Conservation (phyloP, 2,797 vertebrate species). For the Coendou prehensilis region DNA sequence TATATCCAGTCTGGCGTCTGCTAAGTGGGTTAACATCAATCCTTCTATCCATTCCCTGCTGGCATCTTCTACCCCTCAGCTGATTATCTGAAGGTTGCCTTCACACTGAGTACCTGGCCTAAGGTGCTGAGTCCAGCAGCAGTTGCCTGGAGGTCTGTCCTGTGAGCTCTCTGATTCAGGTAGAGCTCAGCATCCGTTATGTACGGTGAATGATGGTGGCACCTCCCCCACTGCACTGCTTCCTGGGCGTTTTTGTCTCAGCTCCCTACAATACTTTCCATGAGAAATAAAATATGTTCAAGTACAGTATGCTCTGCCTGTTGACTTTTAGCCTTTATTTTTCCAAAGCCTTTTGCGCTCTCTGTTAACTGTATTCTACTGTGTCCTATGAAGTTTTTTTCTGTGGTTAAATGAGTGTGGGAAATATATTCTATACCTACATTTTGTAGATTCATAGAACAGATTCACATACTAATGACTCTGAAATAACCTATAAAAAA, state of each 20-base stretch:
- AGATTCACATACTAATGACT: not conserved
- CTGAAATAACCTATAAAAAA: conserved; percentile 25
- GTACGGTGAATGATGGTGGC: not conserved
- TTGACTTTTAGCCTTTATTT: not conserved
- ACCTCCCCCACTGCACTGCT: not conserved
- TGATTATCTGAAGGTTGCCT: not conserved
- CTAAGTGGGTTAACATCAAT: not conserved
- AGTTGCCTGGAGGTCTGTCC: not conserved
- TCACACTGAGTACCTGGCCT: not conserved
- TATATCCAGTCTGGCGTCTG: not conserved
- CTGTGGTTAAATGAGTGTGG: not conserved
- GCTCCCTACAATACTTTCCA: not conserved
- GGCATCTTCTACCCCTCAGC: not conserved
- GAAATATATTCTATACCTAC: not conserved
- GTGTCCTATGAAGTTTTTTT: not conserved
- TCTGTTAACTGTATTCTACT: not conserved
- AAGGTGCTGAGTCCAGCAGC: not conserved
- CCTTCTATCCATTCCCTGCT: not conserved
- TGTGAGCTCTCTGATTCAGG: not conserved
- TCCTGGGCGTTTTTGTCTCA: not conserved
- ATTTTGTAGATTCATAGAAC: not conserved
- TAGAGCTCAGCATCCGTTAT: not conserved
- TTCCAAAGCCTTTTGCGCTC: not conserved
- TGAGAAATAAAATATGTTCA: not conserved
- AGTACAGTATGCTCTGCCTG: not conserved